Evolutionary conservation across 2,113 vertebrate genomes (phyloP), one percentile per base, ranked within the genome.

Genomic region (Neolamprologus hecqui): DNA sequence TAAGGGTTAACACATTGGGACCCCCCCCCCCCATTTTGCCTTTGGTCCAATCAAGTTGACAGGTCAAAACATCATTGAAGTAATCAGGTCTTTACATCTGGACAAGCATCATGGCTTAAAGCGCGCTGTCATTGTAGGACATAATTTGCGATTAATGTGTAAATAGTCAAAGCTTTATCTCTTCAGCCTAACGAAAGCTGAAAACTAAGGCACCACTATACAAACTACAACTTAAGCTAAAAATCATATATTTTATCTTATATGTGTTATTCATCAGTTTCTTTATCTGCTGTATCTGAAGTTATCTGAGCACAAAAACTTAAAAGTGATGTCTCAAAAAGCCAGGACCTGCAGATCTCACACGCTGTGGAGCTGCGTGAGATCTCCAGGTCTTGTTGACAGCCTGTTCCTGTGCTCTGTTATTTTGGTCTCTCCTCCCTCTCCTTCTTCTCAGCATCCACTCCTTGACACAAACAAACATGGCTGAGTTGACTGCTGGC

Each of bases 401-500:
- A 37, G 53, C 80, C 81, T 49, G 54, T 42, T 47, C 60, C 33
- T 47, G 28, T 14, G 58, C 79, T 80, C 26, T 70, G 55, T 79
- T 83, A 63, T 88, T 60, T 45, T 17, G 19, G 15, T 63, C 40
- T 21, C 10, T 86, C 60, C 37, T 82, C 33, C 58, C 65, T 53
- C 58, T 65, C 28, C 23, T 45, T 53, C 57, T 86, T 79, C 53
- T 79, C 70, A 83, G 80, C 14, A 85, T 91, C 88, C 79, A 65
- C 81, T 86, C 60, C 70, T 63, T 49, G 77, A 92, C 91, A 89
- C 77, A 89, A 89, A 90, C 92, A 94, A 92, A 93, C 90, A 90
- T 83, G 90, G 83, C 81, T 17, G 83, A 79, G 86, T 83, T 86
- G 84, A 86, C 86, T 85, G 85, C 85, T 91, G 86, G 82, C 88